phyloP scores from a whole-genome alignment of 2,797 vertebrate genomes.

The Myotis findleyi region DNA sequence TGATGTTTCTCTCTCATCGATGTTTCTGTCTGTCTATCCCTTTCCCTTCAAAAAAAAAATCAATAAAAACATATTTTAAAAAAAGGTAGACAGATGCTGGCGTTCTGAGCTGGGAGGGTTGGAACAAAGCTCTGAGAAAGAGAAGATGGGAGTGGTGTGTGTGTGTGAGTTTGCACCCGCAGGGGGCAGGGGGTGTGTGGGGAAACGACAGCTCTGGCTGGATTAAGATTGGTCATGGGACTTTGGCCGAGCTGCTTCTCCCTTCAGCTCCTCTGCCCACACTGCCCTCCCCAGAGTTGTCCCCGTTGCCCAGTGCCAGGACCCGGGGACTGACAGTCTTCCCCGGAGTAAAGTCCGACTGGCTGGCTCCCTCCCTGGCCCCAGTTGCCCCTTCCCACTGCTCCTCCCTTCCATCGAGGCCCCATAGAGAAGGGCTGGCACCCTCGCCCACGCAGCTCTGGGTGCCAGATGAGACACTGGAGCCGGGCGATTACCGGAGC shows the following conservation, averaged over 20 bases:
- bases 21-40: too few species aligned
- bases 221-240: not conserved
- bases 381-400: not conserved
- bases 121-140: not conserved
- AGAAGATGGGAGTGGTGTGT: not conserved
- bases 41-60: too few species aligned
- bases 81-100: not conserved
- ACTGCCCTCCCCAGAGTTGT: not conserved
- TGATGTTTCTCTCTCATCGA: too few species aligned
- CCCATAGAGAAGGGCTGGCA: not conserved
- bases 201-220: not conserved
- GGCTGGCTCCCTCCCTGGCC: not conserved
- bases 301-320: not conserved
- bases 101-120: not conserved
- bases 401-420: not conserved
- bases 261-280: not conserved
- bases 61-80: too few species aligned
- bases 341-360: not conserved
- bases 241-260: not conserved
- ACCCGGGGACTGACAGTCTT: not conserved
- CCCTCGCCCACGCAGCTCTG: not conserved
- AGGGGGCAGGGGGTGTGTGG: too few species aligned
- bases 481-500: conserved; percentile 75
- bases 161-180: fast-evolving
- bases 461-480: conserved; percentile 71